These are phyloP conservation scores for Rotaria socialis DNA, from an alignment of 2,888 invertebrate species.

Conservation along the genomic window DNA sequence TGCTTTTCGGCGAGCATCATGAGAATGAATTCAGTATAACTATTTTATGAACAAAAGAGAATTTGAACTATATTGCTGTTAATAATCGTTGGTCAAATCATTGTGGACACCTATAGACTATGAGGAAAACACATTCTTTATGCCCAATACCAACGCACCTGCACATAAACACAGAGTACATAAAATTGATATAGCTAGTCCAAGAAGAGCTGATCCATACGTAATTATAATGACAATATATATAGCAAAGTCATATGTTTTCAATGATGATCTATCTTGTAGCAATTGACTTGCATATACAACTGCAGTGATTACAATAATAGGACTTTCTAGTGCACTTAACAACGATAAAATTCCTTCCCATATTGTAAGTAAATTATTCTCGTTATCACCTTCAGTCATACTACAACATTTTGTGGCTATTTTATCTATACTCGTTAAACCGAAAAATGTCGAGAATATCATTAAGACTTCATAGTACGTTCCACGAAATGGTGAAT, in stretches of 20 bases:
- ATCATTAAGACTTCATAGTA: neutral
- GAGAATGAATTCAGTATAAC: too few species aligned
- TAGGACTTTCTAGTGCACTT: neutral
- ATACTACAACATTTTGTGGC: neutral
- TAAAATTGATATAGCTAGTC: neutral
- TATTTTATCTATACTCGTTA: neutral
- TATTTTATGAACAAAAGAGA: too few species aligned
- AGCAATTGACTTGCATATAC: neutral
- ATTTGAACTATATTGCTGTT: too few species aligned
- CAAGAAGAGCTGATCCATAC: neutral
- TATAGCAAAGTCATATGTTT: constrained; percentile 30
- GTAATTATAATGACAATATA: neutral
- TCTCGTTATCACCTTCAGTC: neutral
- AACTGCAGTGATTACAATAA: neutral
- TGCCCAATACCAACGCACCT: neutral
- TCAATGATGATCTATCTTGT: neutral
- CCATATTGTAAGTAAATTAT: neutral
- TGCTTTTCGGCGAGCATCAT: too few species aligned
- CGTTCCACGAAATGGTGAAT: neutral
- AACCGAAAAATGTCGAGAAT: neutral
- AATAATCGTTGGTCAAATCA: too few species aligned
- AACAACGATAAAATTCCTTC: neutral
- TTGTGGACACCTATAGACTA: neutral
- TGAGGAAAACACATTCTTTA: neutral
- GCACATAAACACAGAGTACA: constrained; percentile 1